phyloP scores from a whole-genome alignment of 2,888 invertebrate species.

The Miltochrista miniata region DNA sequence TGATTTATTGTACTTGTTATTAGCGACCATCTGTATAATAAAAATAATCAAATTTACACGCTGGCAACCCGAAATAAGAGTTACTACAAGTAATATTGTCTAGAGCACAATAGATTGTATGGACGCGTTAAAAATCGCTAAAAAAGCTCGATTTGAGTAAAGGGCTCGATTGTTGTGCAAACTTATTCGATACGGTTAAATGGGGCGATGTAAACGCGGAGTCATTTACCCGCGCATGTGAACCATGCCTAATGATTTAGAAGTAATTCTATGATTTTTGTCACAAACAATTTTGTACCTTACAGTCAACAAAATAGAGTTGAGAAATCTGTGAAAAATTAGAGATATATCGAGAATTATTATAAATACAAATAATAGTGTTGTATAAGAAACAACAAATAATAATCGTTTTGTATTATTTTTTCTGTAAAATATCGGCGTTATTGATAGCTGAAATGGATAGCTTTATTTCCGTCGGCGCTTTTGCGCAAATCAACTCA shows the following conservation, averaged over 20 bases:
- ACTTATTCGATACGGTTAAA: conserved; percentile 79
- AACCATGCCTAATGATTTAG: conserved; percentile 78
- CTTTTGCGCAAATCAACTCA: conserved; percentile 70
- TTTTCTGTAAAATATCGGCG: conserved; percentile 43
- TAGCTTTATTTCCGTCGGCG: conserved; percentile 38
- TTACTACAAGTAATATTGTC: conserved; percentile 56
- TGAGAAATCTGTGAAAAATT: neutral
- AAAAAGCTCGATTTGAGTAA: conserved; percentile 78
- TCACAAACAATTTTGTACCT: conserved; percentile 10
- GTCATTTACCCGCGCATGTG: conserved; percentile 67
- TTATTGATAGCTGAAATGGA: conserved; percentile 47
- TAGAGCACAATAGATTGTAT: conserved; percentile 59
- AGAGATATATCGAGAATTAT: conserved; percentile 19
- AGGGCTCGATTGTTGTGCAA: conserved; percentile 78
- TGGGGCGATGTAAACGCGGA: conserved; percentile 75
- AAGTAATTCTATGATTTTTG: conserved; percentile 43
- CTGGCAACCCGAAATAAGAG: conserved; percentile 60
- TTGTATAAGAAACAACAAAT: conserved; percentile 15
- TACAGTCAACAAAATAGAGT: neutral
- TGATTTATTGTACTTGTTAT: conserved; percentile 72
- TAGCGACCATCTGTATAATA: conserved; percentile 70
- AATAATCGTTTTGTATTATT: conserved; percentile 15
- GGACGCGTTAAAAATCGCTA: conserved; percentile 70
- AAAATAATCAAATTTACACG: conserved; percentile 80
- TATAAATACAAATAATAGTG: conserved; percentile 24